phyloP scores from a whole-genome alignment of 2,888 invertebrate species.

The Meloe dianella region DNA sequence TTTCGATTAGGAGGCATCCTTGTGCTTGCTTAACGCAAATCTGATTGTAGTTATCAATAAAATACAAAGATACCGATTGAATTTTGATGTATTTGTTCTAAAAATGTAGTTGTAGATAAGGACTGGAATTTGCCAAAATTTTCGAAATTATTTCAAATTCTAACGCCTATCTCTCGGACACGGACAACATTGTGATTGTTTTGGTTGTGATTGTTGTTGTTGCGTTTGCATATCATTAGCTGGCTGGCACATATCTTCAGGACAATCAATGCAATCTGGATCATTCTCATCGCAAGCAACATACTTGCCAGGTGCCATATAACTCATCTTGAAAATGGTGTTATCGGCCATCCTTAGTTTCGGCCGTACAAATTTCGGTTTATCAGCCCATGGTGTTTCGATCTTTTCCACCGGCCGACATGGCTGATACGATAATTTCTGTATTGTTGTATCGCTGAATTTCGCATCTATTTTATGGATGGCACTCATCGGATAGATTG shows the following conservation, averaged over 20 bases:
- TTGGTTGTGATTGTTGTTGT: too few relatives aligned
- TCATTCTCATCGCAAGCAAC: constrained; percentile 65
- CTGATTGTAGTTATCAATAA: background rate
- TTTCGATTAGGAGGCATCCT: too few relatives aligned
- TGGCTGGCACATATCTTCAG: constrained; percentile 45
- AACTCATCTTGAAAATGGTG: constrained; percentile 68
- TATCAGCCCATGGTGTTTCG: constrained; percentile 59
- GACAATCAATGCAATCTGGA: constrained; percentile 61
- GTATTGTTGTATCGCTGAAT: constrained; percentile 54
- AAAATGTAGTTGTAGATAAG: constrained; percentile 22
- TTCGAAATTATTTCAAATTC: too few relatives aligned
- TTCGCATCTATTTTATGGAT: constrained; percentile 49
- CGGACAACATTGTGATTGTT: constrained; percentile 44
- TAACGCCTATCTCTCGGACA: constrained; percentile 57
- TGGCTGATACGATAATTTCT: constrained; percentile 61
- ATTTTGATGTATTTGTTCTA: background rate
- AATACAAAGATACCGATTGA: background rate
- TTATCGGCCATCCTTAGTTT: constrained; percentile 62
- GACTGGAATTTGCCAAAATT: too few relatives aligned
- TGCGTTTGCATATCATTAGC: constrained; percentile 14
- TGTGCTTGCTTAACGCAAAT: too few relatives aligned
- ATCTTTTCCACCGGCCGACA: constrained; percentile 55
- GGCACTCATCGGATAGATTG: constrained; percentile 49
- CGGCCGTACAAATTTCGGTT: constrained; percentile 57
- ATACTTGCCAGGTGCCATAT: constrained; percentile 66